phyloP scores from a whole-genome alignment of 1,140 invertebrate genomes.

The Nasonia giraulti region DNA sequence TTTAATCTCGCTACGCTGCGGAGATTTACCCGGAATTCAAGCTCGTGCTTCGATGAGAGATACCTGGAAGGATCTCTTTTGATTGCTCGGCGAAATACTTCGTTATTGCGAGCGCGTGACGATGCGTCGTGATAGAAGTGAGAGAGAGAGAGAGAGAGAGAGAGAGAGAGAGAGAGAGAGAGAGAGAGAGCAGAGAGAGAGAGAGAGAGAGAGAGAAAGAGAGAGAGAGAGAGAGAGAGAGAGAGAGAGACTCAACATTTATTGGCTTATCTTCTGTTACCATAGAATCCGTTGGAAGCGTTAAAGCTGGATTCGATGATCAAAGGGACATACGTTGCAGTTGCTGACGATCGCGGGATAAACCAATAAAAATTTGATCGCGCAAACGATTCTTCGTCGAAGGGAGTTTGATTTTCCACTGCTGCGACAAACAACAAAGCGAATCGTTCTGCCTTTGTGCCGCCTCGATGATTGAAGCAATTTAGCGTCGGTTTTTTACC shows the following conservation, averaged over 20 bases:
- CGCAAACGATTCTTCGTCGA: background rate
- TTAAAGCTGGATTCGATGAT: background rate
- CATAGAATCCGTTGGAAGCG: background rate
- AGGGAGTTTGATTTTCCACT: background rate
- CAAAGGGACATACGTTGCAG: conserved; percentile 16
- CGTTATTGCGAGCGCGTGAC: no score
- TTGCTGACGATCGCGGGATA: background rate
- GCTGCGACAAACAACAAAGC: background rate
- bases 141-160: no score
- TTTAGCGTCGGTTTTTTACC: background rate
- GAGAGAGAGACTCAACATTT: background rate
- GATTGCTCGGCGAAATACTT: no score
- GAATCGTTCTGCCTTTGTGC: background rate
- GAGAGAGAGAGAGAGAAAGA: no score
- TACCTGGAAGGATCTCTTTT: no score
- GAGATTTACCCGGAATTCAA: background rate
- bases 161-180: no score
- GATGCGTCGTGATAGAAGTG: no score
- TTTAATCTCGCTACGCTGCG: no score
- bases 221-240: no score
- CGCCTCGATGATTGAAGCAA: background rate
- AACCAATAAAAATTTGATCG: conserved; percentile 23
- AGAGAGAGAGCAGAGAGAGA: no score
- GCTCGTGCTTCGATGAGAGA: background rate
- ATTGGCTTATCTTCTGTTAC: conserved; percentile 14